Conservation (phyloP, 2,113 vertebrate genomes). For the Xyliphius kryptos region DNA sequence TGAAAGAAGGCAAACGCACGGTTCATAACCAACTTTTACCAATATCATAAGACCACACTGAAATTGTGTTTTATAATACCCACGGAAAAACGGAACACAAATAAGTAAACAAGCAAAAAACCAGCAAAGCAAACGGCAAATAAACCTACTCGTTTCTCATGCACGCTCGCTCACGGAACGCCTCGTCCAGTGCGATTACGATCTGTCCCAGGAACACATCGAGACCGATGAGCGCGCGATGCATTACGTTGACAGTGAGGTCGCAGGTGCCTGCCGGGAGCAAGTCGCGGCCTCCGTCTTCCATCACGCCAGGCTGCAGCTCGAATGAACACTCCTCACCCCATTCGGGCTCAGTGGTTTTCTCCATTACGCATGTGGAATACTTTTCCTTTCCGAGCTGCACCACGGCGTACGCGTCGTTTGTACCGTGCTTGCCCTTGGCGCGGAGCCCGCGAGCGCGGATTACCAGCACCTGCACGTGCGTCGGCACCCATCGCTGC, state of each 20-base stretch:
- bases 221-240: conserved; percentile 82
- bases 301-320: conserved; percentile 73
- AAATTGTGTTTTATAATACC: no score
- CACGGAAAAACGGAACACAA: no score
- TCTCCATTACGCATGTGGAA: conserved; percentile 84
- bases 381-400: conserved; percentile 91
- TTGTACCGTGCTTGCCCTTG: conserved; percentile 85
- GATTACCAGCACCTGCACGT: conserved; percentile 89
- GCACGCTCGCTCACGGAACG: conserved; percentile 65
- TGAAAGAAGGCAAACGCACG: no score
- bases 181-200: conserved; percentile 69
- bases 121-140: conserved; percentile 19
- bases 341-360: conserved; percentile 81
- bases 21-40: no score
- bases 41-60: no score
- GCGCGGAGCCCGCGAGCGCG: conserved; percentile 77
- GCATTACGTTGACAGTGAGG: conserved; percentile 84
- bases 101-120: no score
- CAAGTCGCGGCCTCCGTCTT: conserved; percentile 49
- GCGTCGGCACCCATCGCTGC: conserved; percentile 81
- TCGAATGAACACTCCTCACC: conserved; percentile 85
- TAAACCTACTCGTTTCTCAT: conserved; percentile 82
- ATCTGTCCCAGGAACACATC: conserved; percentile 90
- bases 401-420: conserved; percentile 88
- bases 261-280: conserved; percentile 57